phyloP scores from a whole-genome alignment of 2,888 invertebrate species.

The Embidobia sp. region DNA sequence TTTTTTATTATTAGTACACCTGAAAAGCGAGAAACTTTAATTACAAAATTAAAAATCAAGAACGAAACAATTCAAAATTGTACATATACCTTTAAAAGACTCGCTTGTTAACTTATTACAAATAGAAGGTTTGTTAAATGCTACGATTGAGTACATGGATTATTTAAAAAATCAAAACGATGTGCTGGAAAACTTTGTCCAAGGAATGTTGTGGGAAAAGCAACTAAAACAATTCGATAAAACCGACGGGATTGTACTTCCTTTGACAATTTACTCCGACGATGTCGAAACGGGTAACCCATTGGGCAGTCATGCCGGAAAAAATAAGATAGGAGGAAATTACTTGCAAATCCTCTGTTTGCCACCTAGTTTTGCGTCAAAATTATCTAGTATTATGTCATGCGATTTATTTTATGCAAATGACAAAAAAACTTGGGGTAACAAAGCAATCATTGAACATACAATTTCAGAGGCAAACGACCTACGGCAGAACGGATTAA shows the following conservation, averaged over 20 bases:
- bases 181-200: neutral
- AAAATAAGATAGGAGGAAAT: slow-evolving; percentile 11
- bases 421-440: slow-evolving; percentile 21
- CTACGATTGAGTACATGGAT: no score
- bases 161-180: neutral
- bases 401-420: slow-evolving; percentile 29
- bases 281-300: slow-evolving; percentile 20
- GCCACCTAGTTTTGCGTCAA: slow-evolving; percentile 28
- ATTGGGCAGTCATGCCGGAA: slow-evolving; percentile 16
- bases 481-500: slow-evolving; percentile 24
- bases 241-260: slow-evolving; percentile 15
- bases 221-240: slow-evolving; percentile 4
- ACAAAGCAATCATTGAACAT: slow-evolving; percentile 12
- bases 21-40: slow-evolving; percentile 21
- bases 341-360: slow-evolving; percentile 22
- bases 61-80: neutral
- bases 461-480: slow-evolving; percentile 11
- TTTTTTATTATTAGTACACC: slow-evolving; percentile 12
- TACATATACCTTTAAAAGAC: slow-evolving; percentile 10
- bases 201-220: slow-evolving; percentile 3
- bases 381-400: slow-evolving; percentile 15
- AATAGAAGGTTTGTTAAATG: no score
- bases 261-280: slow-evolving; percentile 4
- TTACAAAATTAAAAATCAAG: neutral
- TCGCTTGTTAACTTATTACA: no score